Conservation (phyloP, 2,888 invertebrate species). For the Agonopterix subpropinquella region DNA sequence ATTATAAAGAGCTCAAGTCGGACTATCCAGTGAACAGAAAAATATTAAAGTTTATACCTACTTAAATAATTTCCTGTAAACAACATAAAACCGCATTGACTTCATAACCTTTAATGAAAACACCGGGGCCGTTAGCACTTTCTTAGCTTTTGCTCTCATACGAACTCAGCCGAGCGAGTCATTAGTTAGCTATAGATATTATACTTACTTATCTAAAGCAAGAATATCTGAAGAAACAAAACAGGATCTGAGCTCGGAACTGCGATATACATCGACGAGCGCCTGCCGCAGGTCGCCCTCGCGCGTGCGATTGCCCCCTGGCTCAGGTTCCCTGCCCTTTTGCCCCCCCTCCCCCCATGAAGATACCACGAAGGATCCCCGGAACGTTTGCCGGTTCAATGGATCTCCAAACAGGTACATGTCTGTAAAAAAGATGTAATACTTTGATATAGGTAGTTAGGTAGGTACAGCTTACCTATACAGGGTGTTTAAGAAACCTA, state of each 20-base stretch:
- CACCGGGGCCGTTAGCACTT: no score
- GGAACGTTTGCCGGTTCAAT: slow-evolving; percentile 86
- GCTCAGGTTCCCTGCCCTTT: slow-evolving; percentile 78
- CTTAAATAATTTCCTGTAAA: neutral
- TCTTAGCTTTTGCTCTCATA: no score
- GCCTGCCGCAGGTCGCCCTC: slow-evolving; percentile 85
- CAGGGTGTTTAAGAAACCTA: no score
- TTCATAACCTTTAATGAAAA: no score
- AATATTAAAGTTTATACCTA: neutral
- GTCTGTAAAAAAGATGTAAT: slow-evolving; percentile 68
- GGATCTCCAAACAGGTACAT: slow-evolving; percentile 83
- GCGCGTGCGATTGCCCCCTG: slow-evolving; percentile 81
- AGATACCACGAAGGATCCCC: slow-evolving; percentile 87
- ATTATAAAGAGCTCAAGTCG: no score
- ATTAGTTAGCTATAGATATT: no score
- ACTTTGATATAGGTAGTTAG: neutral
- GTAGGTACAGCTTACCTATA: no score
- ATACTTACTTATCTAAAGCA: slow-evolving; percentile 87
- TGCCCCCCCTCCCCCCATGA: slow-evolving; percentile 81
- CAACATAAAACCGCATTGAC: neutral
- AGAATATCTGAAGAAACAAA: slow-evolving; percentile 88
- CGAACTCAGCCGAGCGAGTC: no score
- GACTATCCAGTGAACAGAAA: no score
- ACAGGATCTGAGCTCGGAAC: slow-evolving; percentile 84
- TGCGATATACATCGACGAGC: slow-evolving; percentile 83